Evolutionary conservation across 2,797 vertebrate genomes (phyloP), one percentile per base, ranked within the genome.

Genomic region (Fundulus diaphanus): DNA sequence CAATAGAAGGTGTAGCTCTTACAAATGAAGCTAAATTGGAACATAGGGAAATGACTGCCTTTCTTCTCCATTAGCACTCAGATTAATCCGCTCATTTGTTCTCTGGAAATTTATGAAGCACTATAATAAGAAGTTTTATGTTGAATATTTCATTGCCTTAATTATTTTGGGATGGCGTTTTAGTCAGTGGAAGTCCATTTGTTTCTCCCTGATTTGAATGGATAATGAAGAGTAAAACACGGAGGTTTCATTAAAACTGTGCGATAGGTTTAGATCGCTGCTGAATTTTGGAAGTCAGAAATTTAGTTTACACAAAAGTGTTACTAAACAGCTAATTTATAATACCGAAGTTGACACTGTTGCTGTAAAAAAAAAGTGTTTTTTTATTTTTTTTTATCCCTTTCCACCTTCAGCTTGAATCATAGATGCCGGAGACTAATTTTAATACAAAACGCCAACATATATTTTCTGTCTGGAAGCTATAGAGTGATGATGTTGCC

Each of bases 91-190:
- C 88, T 91, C 87, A 81, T 92, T 89, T 82, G 76, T 86, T 86
- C 85, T 80, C 82, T 82, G 85, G 88, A 85, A 92, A 92, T 92
- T 86, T 90, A 93, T 91, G 91, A 92, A 89, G 87, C 90, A 88
- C 93, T 94, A 93, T 93, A 91, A 90, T 92, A 91, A 88, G 92
- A 87, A 85, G 83, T 85, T 91, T 87, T 83, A 89, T 90, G 91
- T 87, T 94, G 85, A 93, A 94, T 94, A 93, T 94, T 94, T 94
- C 7, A 94, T 93, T 84, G 81, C 77, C 82, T 83, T 93, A 91
- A 94, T 94, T 93, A 93, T 92, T 93, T 92, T 89, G 80, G 80
- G 83, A 79, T 69, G 61, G 82, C 79, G 80, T 87, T 87, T 73
- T 74, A 77, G 78, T 80, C 83, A 83, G 57, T 86, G 80, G 73